Conservation (phyloP, 2,888 invertebrate genomes). For the Drosophila mettleri region DNA sequence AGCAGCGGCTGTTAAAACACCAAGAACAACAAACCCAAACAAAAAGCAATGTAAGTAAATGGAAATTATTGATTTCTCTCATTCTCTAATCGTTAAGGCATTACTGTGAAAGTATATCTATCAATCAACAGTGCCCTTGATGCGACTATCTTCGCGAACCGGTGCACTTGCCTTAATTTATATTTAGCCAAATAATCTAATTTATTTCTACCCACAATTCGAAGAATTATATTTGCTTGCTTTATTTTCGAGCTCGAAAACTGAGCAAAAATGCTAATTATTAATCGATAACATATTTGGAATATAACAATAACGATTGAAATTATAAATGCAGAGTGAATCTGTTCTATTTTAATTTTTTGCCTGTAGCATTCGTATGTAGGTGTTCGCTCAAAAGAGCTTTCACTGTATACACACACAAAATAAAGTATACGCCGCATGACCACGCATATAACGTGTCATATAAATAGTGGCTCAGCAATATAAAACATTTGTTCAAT, state of each 20-base stretch:
- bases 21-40: constrained; percentile 33
- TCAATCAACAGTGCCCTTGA: constrained; percentile 9
- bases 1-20: constrained; percentile 32
- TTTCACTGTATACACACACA: constrained; percentile 19
- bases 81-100: constrained; percentile 20
- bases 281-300: neutral
- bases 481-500: constrained; percentile 4
- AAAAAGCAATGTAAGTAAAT: constrained; percentile 69
- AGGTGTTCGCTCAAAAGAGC: constrained; percentile 3
- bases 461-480: constrained; percentile 17
- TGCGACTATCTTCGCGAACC: neutral
- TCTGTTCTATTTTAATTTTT: neutral
- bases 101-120: constrained; percentile 6
- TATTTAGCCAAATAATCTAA: neutral
- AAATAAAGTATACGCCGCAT: constrained; percentile 25
- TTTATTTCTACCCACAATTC: too few relatives aligned
- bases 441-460: constrained; percentile 2
- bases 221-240: too few relatives aligned
- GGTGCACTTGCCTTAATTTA: neutral
- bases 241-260: neutral
- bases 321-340: neutral
- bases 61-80: constrained; percentile 68
- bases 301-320: neutral
- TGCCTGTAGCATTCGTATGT: neutral
- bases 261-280: neutral